phyloP scores from a whole-genome alignment of 2,113 vertebrate species.

The Pachypanchax playfairii region DNA sequence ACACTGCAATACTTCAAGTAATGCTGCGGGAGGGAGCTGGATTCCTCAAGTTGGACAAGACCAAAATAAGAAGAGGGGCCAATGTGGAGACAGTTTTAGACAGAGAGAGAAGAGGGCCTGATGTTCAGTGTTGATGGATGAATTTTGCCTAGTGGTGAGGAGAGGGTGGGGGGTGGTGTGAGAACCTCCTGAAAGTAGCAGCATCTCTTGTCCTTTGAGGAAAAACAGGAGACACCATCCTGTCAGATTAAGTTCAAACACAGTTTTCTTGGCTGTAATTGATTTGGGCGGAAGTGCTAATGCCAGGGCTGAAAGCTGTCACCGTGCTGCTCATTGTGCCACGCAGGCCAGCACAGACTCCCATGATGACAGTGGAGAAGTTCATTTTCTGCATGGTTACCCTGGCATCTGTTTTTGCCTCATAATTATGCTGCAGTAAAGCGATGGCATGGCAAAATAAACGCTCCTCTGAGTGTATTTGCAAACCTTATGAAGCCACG shows the following conservation, averaged over 20 bases:
- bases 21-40: constrained; percentile 26
- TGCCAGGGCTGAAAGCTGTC: constrained; percentile 55
- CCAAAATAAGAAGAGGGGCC: constrained; percentile 57
- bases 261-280: constrained; percentile 35
- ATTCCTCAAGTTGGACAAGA: constrained; percentile 65
- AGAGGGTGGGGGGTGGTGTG: not conserved
- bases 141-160: constrained; percentile 57
- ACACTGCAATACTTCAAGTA: constrained; percentile 37
- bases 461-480: constrained; percentile 62
- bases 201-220: constrained; percentile 36
- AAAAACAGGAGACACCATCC: constrained; percentile 39
- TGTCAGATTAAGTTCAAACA: constrained; percentile 59
- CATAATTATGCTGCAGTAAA: constrained; percentile 67
- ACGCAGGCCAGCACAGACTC: constrained; percentile 49
- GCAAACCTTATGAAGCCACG: constrained; percentile 58
- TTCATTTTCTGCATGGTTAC: constrained; percentile 81
- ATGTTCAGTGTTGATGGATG: constrained; percentile 63
- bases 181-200: constrained; percentile 40
- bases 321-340: constrained; percentile 50
- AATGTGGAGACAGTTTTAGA: constrained; percentile 30
- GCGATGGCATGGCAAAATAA: constrained; percentile 55
- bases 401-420: constrained; percentile 75
- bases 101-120: constrained; percentile 29
- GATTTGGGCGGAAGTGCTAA: constrained; percentile 24
- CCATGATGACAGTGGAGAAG: constrained; percentile 54